A percentile compares a stretch with the other conserved stretches of the same genome.
These are phyloP conservation scores for Andricus quercusramuli DNA, from an alignment of 2,888 invertebrate species.

Conservation along the genomic window DNA sequence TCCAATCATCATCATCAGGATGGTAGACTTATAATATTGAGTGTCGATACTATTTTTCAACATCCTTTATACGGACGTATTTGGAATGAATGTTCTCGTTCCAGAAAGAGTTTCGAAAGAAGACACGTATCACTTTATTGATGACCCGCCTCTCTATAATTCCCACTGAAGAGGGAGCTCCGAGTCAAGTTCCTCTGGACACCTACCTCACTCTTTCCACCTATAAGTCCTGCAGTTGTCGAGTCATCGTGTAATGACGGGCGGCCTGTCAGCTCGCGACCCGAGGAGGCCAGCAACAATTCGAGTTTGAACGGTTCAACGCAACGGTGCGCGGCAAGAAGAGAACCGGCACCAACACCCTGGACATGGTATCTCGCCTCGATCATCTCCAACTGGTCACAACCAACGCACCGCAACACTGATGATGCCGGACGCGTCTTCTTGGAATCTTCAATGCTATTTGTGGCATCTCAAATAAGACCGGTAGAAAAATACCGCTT, in stretches of 20 bases:
- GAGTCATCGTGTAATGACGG: slow-evolving; percentile 78
- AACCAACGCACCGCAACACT: neutral
- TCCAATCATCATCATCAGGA: too few species aligned
- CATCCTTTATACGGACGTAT: neutral
- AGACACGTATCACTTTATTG: slow-evolving; percentile 39
- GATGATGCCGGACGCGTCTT: neutral
- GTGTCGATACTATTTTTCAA: neutral
- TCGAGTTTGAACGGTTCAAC: slow-evolving; percentile 61
- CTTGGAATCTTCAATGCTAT: slow-evolving; percentile 18
- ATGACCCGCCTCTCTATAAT: slow-evolving; percentile 41
- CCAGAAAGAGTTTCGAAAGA: slow-evolving; percentile 36
- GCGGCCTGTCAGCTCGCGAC: slow-evolving; percentile 72
- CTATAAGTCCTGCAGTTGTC: slow-evolving; percentile 63
- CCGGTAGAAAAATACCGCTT: neutral
- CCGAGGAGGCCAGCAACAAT: slow-evolving; percentile 63
- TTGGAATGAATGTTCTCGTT: slow-evolving; percentile 34
- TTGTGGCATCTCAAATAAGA: slow-evolving; percentile 19
- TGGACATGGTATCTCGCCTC: slow-evolving; percentile 51
- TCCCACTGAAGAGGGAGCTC: slow-evolving; percentile 32
- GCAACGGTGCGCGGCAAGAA: slow-evolving; percentile 57
- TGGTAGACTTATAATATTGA: neutral
- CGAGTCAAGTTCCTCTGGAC: slow-evolving; percentile 23
- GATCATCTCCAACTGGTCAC: slow-evolving; percentile 19
- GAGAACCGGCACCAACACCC: slow-evolving; percentile 62
- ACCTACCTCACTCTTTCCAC: slow-evolving; percentile 23